Evolutionary conservation across 2,888 invertebrate species (phyloP).

Genomic region (Boloria selene): DNA sequence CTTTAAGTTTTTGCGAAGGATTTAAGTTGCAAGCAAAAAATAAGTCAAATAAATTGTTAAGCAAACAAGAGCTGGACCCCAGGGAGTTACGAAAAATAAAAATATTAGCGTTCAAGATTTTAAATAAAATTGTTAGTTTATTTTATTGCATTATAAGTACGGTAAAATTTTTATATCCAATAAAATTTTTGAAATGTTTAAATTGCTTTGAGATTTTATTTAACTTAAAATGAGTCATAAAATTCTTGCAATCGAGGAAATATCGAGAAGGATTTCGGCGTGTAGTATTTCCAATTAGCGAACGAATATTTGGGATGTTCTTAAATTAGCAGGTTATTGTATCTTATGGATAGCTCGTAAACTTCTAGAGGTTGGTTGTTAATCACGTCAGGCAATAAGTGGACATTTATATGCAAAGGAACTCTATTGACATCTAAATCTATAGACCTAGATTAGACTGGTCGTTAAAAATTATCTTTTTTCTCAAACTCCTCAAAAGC

Average conservation of each 20-base stretch:
- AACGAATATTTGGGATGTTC: slow-evolving; percentile 40
- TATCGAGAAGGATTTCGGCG: slow-evolving; percentile 36
- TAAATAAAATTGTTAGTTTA: slow-evolving; percentile 17
- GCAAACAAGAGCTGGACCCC: not conserved
- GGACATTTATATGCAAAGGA: slow-evolving; percentile 68
- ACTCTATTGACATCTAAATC: slow-evolving; percentile 71
- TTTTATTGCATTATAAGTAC: slow-evolving; percentile 15
- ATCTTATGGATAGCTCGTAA: slow-evolving; percentile 63
- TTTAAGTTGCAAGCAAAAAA: slow-evolving; percentile 36
- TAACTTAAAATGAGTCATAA: slow-evolving; percentile 44
- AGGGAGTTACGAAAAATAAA: slow-evolving; percentile 6
- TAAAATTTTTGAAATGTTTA: slow-evolving; percentile 24
- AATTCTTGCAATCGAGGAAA: slow-evolving; percentile 37
- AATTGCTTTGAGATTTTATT: slow-evolving; percentile 45
- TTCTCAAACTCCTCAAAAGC: no score
- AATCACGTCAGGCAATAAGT: slow-evolving; percentile 66
- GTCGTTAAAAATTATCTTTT: not conserved
- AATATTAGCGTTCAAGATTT: slow-evolving; percentile 2
- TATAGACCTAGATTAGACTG: slow-evolving; percentile 43
- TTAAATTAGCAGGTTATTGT: slow-evolving; percentile 37
- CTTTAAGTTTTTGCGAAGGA: slow-evolving; percentile 31
- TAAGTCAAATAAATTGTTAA: slow-evolving; percentile 33
- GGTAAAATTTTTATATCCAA: slow-evolving; percentile 23
- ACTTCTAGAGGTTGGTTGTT: slow-evolving; percentile 58
- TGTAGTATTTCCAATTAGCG: slow-evolving; percentile 40